A percentile compares a stretch with the other conserved stretches of the same genome.
Conservation (phyloP, 2,797 vertebrate genomes). For the Sebastiscus tertius region DNA sequence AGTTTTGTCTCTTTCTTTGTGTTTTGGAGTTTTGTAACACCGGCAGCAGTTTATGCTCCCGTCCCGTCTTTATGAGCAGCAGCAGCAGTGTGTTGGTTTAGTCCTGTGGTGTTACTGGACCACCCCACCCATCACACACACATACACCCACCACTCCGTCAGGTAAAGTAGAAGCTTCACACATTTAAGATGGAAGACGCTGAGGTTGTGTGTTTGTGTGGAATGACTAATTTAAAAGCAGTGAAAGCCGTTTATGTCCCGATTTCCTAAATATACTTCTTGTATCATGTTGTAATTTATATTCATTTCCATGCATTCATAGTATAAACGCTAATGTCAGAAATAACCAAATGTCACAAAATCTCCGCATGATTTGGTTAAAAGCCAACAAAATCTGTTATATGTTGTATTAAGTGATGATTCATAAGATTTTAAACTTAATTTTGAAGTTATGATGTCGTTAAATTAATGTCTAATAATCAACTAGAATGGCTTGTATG, state of each 20-base stretch:
- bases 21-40: background rate
- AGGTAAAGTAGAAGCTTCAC: conserved; percentile 54
- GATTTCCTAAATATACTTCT: background rate
- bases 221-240: background rate
- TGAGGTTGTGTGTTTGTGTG: background rate
- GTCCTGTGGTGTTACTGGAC: conserved; percentile 37
- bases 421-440: too few relatives aligned
- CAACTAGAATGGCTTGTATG: background rate
- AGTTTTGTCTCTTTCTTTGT: conserved; percentile 13
- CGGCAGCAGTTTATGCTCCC: conserved; percentile 11
- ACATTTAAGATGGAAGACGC: background rate
- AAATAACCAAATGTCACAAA: too few relatives aligned
- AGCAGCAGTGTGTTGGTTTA: conserved; percentile 21
- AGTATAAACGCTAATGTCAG: background rate
- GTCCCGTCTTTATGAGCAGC: conserved; percentile 15
- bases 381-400: background rate
- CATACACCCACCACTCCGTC: conserved; percentile 15
- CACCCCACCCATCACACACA: background rate
- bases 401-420: background rate
- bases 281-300: background rate
- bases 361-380: background rate
- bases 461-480: background rate
- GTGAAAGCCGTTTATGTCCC: too few relatives aligned
- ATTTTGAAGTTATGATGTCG: too few relatives aligned
- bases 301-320: background rate